These are phyloP conservation scores for Deroptyus accipitrinus DNA, from an alignment of 2,113 vertebrate genomes.

Conservation along the genomic window DNA sequence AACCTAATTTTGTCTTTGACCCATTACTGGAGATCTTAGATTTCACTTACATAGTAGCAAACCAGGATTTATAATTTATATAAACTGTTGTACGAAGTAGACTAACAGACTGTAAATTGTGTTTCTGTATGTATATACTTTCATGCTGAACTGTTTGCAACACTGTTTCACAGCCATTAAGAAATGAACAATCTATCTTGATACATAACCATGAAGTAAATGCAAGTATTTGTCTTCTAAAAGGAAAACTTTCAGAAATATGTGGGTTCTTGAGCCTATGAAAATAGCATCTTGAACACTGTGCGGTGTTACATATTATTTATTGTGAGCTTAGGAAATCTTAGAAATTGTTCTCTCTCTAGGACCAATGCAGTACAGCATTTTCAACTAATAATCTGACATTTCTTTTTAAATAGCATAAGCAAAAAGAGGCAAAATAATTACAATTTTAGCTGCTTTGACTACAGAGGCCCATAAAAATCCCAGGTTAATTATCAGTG, in stretches of 20 bases:
- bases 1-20: not conserved
- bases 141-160: not conserved
- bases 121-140: not conserved
- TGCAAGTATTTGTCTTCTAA: not conserved
- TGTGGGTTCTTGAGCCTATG: not conserved
- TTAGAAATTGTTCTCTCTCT: not conserved
- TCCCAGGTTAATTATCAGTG: not conserved
- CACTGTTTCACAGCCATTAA: not conserved
- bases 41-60: not conserved
- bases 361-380: not conserved
- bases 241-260: not conserved
- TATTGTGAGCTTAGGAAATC: not conserved
- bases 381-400: not conserved
- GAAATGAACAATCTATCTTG: not conserved
- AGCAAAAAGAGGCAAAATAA: not conserved
- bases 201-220: not conserved
- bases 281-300: not conserved
- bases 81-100: not conserved
- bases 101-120: not conserved
- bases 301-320: not conserved
- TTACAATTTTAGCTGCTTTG: not conserved
- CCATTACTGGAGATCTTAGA: not conserved
- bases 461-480: not conserved
- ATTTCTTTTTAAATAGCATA: not conserved
- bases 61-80: not conserved